Evolutionary conservation across 1,140 invertebrate genomes (phyloP).

Genomic region (Lepidurus arcticus): DNA sequence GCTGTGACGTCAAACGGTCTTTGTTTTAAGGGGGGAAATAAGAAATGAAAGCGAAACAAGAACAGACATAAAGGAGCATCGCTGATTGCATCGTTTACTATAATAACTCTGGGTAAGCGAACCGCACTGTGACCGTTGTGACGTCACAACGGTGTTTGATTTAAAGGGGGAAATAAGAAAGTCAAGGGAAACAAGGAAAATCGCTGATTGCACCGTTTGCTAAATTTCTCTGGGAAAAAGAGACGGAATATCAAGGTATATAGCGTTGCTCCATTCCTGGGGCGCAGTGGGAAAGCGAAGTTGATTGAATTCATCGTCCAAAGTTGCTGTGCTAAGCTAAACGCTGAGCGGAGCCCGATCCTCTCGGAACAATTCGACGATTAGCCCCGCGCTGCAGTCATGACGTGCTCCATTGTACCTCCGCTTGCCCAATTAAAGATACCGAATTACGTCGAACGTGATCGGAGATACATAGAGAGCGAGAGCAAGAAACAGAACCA

Average conservation of each 20-base stretch:
- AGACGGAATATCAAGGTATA: not conserved
- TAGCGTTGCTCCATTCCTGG: not conserved
- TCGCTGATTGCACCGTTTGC: conserved; percentile 5
- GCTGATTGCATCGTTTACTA: no score
- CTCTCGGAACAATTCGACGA: conserved; percentile 13
- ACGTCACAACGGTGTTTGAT: not conserved
- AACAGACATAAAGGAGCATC: no score
- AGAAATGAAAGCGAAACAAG: no score
- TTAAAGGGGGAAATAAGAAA: not conserved
- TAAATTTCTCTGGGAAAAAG: conserved; percentile 1
- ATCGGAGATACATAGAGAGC: conserved; percentile 20
- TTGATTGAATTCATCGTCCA: conserved; percentile 19
- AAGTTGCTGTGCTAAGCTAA: conserved; percentile 19
- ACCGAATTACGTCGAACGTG: conserved; percentile 21
- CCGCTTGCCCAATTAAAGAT: conserved; percentile 18
- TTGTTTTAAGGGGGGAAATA: no score
- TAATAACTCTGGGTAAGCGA: no score
- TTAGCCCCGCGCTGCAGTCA: conserved; percentile 20
- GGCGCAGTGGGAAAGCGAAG: conserved; percentile 8
- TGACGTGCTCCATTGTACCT: conserved; percentile 17
- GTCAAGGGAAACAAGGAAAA: not conserved
- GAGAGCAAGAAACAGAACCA: not conserved
- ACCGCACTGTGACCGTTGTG: not conserved
- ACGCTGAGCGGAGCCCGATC: not conserved
- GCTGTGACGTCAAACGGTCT: no score